Evolutionary conservation across 2,113 vertebrate species (phyloP), one percentile per base, ranked within the genome.

Genomic region (Fukomys damarensis): DNA sequence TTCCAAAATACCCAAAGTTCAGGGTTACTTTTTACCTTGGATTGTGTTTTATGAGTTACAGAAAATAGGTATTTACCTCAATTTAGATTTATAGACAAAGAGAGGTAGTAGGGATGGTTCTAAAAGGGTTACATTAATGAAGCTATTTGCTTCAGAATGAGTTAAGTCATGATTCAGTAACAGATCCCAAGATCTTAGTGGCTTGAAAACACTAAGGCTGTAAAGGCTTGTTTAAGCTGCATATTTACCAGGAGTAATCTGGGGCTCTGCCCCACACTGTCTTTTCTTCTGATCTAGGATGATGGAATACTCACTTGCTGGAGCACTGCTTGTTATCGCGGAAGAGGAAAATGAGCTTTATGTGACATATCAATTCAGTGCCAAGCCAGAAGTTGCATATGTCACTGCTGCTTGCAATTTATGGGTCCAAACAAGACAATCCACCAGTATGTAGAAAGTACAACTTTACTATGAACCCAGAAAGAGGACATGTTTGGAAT

Each of bases 11-110:
- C 61, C 65, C 68, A 54, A 91, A 16, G 1, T 0, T n/a, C 24
- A 58, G 26, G 19, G 59, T 5, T 90, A 68, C 8, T 70, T 74
- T 86, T 95, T 79, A 68, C 19, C 28, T 66, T 74, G 3, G 24
- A 22, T 11, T 0, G 59, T 84, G 35, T 24, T 79, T 72, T 91
- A 80, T 46, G 91, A n/a, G n/a, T 80, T 91, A 74, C 4, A 80
- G 68, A 93, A 65, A 84, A 68, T 10, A 54, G 49, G 65, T 86
- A 16, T 66, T 93, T 84, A n/a, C 7, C 88, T 86, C 16, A 66
- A 87, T 3, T 93, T 72, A 74, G 70, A 88, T 91, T 43, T 86
- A 16, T 8, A 93, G 81, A 16, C 32, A 87, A 91, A 87, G 49
- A 61, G 54, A 86, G n/a, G 5, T 76, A 63, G 5, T 49, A 28